Base-by-base conservation (phyloP, 2,113 vertebrate genomes). In the Athene noctua region DNA sequence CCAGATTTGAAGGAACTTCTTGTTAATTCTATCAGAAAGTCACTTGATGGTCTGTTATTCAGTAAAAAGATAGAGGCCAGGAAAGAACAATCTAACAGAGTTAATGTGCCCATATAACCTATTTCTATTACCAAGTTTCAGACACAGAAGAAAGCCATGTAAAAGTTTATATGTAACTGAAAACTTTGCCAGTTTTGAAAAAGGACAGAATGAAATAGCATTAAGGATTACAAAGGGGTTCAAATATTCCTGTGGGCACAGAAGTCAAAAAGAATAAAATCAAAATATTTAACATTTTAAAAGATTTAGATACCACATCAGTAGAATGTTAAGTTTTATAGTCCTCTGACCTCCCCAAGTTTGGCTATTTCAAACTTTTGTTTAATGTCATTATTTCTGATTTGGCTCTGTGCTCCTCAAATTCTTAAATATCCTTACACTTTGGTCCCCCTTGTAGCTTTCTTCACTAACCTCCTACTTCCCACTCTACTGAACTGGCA, bases 111-210 rank as follows among this genome's bases (percentile, higher is more conserved):
- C 67, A 52, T 54, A 81, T 87, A 94, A 86, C 14, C 54, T 49
- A 74, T 44, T 97, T 96, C 77, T 91, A 81, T 93, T 94, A 83
- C 70, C 30, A 89, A 67, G 38, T 86, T 96, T 96, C 80, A 97
- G 93, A 92, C 52, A 79, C 32, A 94, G 85, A 82, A 93, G 32
- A 89, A 62, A 92, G 32, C 7, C 55, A 21, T 40, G 30, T 85
- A 88, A 93, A 97, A 94, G 80, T 94, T 62, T 85, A 71, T 46
- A 72, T 20, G 6, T 30, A 81, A 47, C 29, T 59, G 9, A 15
- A 79, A 78, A 78, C 88, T 63, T 71, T 86, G 34, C 49, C 40
- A 62, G 15, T 71, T 94, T 87, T 65, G 11, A 44, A 74, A 80
- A 92, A 71, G 30, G 75, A 70, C 15, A 61, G 36, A 10, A 61